These are phyloP conservation scores for Bubalus kerabau DNA, from an alignment of 2,113 vertebrate species.

Conservation along the genomic window DNA sequence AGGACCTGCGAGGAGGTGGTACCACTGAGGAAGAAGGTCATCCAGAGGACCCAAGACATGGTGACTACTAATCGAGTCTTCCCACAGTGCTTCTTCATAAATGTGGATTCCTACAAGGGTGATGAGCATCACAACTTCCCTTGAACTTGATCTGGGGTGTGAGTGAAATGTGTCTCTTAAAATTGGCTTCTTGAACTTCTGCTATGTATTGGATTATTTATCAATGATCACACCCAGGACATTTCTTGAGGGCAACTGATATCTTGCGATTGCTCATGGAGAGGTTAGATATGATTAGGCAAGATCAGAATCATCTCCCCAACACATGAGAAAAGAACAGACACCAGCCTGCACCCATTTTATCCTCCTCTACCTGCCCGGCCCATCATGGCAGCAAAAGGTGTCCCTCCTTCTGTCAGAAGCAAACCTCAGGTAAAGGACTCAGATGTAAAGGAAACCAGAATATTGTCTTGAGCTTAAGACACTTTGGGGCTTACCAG, in stretches of 20 bases:
- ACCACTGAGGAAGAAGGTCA: not conserved
- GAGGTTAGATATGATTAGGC: not conserved
- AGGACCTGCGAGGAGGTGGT: not conserved
- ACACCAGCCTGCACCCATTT: not conserved
- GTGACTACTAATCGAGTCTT: not conserved
- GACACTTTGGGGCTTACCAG: not conserved
- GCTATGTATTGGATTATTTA: not conserved
- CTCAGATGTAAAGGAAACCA: not conserved
- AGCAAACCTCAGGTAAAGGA: not conserved
- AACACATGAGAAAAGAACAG: not conserved
- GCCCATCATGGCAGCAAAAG: not conserved
- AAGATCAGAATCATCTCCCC: not conserved
- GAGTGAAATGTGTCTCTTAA: not conserved
- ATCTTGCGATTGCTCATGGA: not conserved
- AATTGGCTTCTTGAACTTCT: not conserved
- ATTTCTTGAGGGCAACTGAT: not conserved
- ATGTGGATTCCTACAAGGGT: not conserved
- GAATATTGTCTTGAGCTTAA: not conserved
- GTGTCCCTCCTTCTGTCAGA: not conserved
- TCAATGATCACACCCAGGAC: not conserved
- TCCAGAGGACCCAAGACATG: not conserved
- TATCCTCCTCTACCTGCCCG: not conserved
- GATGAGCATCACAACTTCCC: not conserved
- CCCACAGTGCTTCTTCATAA: not conserved
- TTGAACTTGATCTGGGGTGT: not conserved